Conservation (phyloP, 92 coral and sea anemone genomes). For the Phymanthus crucifer region DNA sequence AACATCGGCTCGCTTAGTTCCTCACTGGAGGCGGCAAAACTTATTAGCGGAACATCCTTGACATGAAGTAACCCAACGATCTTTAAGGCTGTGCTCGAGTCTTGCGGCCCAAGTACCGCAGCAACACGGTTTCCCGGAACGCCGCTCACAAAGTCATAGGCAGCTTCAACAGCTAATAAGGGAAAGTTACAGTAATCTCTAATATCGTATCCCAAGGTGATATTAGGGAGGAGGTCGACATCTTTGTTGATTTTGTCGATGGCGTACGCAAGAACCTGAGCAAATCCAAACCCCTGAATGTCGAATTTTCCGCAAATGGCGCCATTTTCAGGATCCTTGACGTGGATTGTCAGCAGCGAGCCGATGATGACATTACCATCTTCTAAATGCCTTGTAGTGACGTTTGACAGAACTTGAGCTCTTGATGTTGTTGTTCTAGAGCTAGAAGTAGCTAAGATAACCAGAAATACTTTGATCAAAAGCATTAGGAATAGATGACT, state of each 20-base stretch:
- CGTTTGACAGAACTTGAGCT: not conserved
- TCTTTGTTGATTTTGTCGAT: conserved; percentile 71
- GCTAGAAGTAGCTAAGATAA: not conserved
- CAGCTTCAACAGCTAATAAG: conserved; percentile 57
- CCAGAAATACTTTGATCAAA: not conserved
- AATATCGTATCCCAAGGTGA: conserved; percentile 73
- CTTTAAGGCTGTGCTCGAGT: conserved; percentile 54
- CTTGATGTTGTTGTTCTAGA: not conserved
- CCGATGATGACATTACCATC: conserved; percentile 72
- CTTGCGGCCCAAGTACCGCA: conserved; percentile 63
- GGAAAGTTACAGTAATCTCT: conserved; percentile 70
- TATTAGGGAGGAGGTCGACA: conserved; percentile 39
- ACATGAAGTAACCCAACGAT: conserved; percentile 67
- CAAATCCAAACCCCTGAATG: conserved; percentile 47
- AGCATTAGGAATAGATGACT: not conserved
- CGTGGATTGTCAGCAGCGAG: conserved; percentile 56
- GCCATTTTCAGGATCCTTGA: not conserved
- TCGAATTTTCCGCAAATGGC: conserved; percentile 42
- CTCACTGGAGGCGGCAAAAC: conserved; percentile 70
- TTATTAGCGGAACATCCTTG: conserved; percentile 54
- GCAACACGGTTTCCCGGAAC: conserved; percentile 41
- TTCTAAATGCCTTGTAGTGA: conserved; percentile 21
- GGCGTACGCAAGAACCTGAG: conserved; percentile 55
- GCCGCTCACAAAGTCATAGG: conserved; percentile 56
- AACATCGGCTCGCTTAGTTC: conserved; percentile 71